phyloP scores from a whole-genome alignment of 2,113 vertebrate species.

The Paramormyrops kingsleyae region DNA sequence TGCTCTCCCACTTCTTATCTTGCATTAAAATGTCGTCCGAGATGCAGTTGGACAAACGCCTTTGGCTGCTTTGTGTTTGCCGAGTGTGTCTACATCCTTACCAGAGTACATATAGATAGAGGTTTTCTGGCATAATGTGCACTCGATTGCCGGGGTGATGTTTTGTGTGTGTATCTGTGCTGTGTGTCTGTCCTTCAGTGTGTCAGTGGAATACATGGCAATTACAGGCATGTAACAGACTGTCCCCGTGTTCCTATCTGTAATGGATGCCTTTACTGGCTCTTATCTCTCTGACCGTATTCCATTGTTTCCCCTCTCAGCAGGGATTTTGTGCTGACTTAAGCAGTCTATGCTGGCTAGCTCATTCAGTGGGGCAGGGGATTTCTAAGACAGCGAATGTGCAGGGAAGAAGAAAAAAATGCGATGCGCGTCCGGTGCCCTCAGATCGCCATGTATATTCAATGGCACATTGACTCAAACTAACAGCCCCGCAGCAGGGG shows the following conservation, averaged over 20 bases:
- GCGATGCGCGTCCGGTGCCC: slow-evolving; percentile 36
- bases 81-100: not conserved
- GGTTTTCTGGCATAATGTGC: not conserved
- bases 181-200: slow-evolving; percentile 16
- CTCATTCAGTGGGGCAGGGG: slow-evolving; percentile 22
- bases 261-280: not conserved
- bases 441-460: slow-evolving; percentile 38
- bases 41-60: not conserved
- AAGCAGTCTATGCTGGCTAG: slow-evolving; percentile 50
- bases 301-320: slow-evolving; percentile 28
- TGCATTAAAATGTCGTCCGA: not conserved
- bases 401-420: slow-evolving; percentile 30
- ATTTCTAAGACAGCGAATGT: slow-evolving; percentile 24
- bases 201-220: slow-evolving; percentile 18
- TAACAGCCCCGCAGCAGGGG: slow-evolving; percentile 30
- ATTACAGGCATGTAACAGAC: slow-evolving; percentile 14
- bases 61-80: not conserved
- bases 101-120: not conserved
- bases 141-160: not conserved
- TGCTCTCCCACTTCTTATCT: not conserved
- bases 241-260: slow-evolving; percentile 17
- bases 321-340: slow-evolving; percentile 59
- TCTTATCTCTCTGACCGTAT: slow-evolving; percentile 13
- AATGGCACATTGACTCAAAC: slow-evolving; percentile 23
- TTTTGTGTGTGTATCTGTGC: slow-evolving; percentile 5